Base-by-base conservation (phyloP, 2,888 invertebrate species). In the Drosophila picticornis region DNA sequence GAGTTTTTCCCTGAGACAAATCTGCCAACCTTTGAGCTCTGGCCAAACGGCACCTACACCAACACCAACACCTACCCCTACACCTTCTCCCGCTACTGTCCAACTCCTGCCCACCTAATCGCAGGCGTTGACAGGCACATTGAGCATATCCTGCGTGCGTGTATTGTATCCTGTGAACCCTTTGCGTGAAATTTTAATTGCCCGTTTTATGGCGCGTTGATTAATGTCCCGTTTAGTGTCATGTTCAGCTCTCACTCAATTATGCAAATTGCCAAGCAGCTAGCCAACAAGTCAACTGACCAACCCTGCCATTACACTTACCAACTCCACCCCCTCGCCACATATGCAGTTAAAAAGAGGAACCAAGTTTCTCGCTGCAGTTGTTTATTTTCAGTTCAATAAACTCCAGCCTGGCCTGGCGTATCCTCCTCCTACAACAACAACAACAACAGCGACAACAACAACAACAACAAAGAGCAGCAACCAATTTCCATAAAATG, bases 181-280 rank as follows among this genome's bases (percentile, higher is more conserved):
- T n/a, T 60, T n/a, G 75, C 75, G 56, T 62, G 71, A n/a, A 60
- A 58, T 10, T 64, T 57, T 74, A 70, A 74, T 70, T 63, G 57
- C 52, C 25, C 13, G 43, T 32, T 52, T 29, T n/a, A 16, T 11
- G 43, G n/a, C 29, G n/a, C 38, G 36, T 55, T 74, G 53, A 73
- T 66, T 67, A 72, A 62, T 71, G 71, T 31, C 0, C 48, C 55
- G 48, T 73, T 70, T 67, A 77, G 67, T 78, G 71, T 73, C 77
- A 70, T 77, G 67, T 74, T 68, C 60, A 53, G 65, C 69, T 80
- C 80, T 68, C 80, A 80, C 77, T 53, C 77, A 74, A 80, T 80
- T 77, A 80, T 80, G 65, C 52, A 77, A 80, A 77, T 73, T 43
- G 34, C 5, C 25, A 40, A 4, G 13, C 61, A 61, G 40, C 50